Evolutionary conservation across 1,140 invertebrate species (phyloP).

Genomic region (Drosophila albomicans): DNA sequence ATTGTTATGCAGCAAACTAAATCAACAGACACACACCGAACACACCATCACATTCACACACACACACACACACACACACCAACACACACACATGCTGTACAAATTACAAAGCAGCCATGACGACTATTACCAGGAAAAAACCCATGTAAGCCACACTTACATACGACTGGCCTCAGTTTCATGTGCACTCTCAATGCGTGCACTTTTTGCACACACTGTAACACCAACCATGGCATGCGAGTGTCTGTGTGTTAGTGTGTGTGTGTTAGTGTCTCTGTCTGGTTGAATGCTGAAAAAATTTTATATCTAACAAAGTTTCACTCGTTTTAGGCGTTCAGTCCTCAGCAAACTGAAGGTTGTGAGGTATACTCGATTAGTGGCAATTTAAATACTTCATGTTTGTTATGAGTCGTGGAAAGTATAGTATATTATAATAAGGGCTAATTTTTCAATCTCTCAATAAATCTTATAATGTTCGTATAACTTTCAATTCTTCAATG

Average conservation of each 20-base stretch:
- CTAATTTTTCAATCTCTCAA: too few relatives aligned
- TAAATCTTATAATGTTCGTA: too few relatives aligned
- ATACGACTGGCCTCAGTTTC: constrained; percentile 57
- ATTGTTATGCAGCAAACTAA: constrained; percentile 83
- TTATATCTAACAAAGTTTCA: constrained; percentile 79
- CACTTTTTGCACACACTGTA: constrained; percentile 78
- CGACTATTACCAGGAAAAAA: constrained; percentile 70
- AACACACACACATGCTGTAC: constrained; percentile 30
- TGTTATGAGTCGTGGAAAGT: too few relatives aligned
- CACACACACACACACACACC: constrained; percentile 36
- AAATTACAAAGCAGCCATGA: constrained; percentile 83
- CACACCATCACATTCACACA: constrained; percentile 18
- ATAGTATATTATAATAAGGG: too few relatives aligned
- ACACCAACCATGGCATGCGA: constrained; percentile 7
- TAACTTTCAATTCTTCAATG: too few relatives aligned
- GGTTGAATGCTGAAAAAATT: constrained; percentile 52
- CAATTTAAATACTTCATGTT: too few relatives aligned
- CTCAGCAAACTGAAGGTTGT: not conserved
- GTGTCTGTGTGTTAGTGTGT: not conserved
- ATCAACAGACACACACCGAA: constrained; percentile 68
- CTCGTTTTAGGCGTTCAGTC: constrained; percentile 66
- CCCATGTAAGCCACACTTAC: constrained; percentile 58
- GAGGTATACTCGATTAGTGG: not conserved
- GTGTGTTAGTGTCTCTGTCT: constrained; percentile 28
- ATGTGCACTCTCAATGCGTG: constrained; percentile 61